Base-by-base conservation (phyloP, 1,140 invertebrate genomes). In the Venturia canescens region DNA sequence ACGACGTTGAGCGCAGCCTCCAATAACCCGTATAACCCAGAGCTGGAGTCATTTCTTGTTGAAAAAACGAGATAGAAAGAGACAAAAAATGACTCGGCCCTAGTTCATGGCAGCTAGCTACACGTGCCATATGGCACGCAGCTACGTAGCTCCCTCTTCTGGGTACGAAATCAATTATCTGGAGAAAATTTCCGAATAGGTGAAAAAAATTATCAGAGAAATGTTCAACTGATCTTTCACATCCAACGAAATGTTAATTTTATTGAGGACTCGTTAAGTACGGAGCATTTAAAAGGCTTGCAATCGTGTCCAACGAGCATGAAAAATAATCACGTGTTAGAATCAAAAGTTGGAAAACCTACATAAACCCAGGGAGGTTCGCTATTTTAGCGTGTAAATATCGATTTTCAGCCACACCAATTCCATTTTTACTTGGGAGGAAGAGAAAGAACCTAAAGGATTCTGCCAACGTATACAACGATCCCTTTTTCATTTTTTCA, bases 381-480 rank as follows among this genome's bases (percentile, higher is more conserved):
- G 21, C 21, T 23, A 60, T 21, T n/a, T 60, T 21, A 23, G 57
- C n/a, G 21, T 23, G 7, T 60, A 60, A 21, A 60, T 60, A 60
- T 97, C 96, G 95, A 96, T 96, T 96, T 95, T 95, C 95, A 95
- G 95, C 94, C 95, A 95, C 94, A 94, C 93, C 93, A 94, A 82
- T 31, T 70, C 87, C 88, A 87, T 90, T 90, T 88, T 88, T 79
- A 57, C 53, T 74, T 23, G 6, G 57, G 23, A n/a, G 75, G 23
- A 69, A 69, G 21, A 34, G 13, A 67, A 63, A 69, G 34, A 63
- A 27, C 60, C 60, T 3, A 63, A 13, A 63, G 60, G 60, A 23
- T 63, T 63, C 23, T 63, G 11, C 9, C 60, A 23, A 26, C 21
- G 60, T 27, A 23, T 63, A 63, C 60, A 63, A 63, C 57, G 27